Evolutionary conservation across 2,888 invertebrate genomes (phyloP).

Genomic region (Zaprionus obscuricornis): DNA sequence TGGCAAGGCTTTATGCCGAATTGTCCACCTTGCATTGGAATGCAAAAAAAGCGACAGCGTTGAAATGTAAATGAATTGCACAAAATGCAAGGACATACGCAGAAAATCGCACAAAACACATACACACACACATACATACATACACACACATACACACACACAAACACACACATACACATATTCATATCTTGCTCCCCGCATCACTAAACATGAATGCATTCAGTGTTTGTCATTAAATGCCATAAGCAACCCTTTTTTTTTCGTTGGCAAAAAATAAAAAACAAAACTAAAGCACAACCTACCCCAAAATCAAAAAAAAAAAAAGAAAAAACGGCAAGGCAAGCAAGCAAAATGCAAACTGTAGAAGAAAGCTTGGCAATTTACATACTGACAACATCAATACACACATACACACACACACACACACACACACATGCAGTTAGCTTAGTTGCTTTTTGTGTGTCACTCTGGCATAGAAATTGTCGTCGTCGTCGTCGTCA

Average conservation of each 20-base stretch:
- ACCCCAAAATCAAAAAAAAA: constrained; percentile 57
- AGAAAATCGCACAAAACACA: constrained; percentile 38
- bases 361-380: constrained; percentile 57
- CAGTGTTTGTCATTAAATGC: too few relatives aligned
- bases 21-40: constrained; percentile 60
- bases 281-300: constrained; percentile 62
- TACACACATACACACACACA: constrained; percentile 27
- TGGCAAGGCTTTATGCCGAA: constrained; percentile 60
- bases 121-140: constrained; percentile 28
- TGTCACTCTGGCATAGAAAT: constrained; percentile 76
- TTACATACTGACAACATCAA: constrained; percentile 76
- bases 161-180: constrained; percentile 16
- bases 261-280: too few relatives aligned
- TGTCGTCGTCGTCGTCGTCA: constrained; percentile 66
- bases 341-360: background rate
- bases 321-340: constrained; percentile 22
- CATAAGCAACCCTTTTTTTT: constrained; percentile 61
- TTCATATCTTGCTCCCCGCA: background rate
- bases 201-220: too few relatives aligned
- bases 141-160: constrained; percentile 11
- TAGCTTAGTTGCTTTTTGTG: constrained; percentile 60
- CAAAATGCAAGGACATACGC: constrained; percentile 77
- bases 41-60: constrained; percentile 58
- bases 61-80: constrained; percentile 79
- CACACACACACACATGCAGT: constrained; percentile 10